These are phyloP conservation scores for Protonibea diacanthus DNA, from an alignment of 2,797 vertebrate genomes.

Conservation along the genomic window DNA sequence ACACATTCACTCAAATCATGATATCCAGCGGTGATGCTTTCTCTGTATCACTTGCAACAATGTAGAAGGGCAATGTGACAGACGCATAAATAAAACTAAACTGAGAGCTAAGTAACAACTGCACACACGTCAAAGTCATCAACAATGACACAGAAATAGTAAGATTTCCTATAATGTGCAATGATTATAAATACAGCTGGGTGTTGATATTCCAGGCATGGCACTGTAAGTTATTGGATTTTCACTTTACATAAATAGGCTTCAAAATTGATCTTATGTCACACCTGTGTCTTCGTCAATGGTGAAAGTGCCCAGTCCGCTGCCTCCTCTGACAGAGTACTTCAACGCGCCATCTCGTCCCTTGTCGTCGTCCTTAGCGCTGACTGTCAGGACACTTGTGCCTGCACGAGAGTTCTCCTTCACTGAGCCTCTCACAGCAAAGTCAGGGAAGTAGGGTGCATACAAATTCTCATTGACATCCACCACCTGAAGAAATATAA, in stretches of 20 bases:
- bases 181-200: constrained; percentile 27
- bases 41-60: constrained; percentile 1
- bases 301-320: constrained; percentile 93
- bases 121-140: background rate
- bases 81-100: background rate
- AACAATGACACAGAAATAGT: constrained; percentile 1
- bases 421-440: constrained; percentile 90
- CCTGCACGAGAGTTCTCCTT: constrained; percentile 94
- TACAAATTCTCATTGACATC: constrained; percentile 97
- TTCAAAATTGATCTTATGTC: constrained; percentile 74
- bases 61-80: constrained; percentile 4
- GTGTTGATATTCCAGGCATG: constrained; percentile 56
- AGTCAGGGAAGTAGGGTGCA: constrained; percentile 90
- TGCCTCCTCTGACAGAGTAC: constrained; percentile 94
- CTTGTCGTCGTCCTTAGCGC: constrained; percentile 91
- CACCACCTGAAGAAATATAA: constrained; percentile 80
- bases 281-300: constrained; percentile 98
- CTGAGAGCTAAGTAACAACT: background rate
- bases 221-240: constrained; percentile 63
- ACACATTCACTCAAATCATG: constrained; percentile 1
- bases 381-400: constrained; percentile 91
- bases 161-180: constrained; percentile 10
- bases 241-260: constrained; percentile 74
- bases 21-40: constrained; percentile 22
- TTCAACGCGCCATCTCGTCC: constrained; percentile 92